Conservation (phyloP, 2,797 vertebrate genomes). For the Oreochromis mossambicus region DNA sequence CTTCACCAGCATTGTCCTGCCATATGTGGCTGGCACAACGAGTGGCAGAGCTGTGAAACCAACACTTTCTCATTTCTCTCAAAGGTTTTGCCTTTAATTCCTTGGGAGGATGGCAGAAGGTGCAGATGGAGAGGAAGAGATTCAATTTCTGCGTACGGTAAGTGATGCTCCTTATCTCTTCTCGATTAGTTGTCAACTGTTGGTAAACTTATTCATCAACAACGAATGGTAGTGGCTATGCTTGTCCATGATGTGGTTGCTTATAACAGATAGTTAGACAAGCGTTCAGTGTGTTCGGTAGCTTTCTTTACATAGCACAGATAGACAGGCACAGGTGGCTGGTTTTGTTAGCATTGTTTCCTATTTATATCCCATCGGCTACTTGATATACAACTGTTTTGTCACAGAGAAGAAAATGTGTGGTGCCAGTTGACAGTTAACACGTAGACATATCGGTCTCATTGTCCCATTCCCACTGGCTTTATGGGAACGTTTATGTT, state of each 20-base stretch:
- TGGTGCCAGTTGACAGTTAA: constrained; percentile 13
- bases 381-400: constrained; percentile 50
- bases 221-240: neutral
- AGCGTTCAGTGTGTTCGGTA: neutral
- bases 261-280: neutral
- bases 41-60: neutral
- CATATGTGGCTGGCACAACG: constrained; percentile 3
- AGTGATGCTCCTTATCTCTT: constrained; percentile 61
- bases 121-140: constrained; percentile 89
- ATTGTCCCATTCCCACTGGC: neutral
- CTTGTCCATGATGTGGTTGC: neutral
- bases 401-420: constrained; percentile 20
- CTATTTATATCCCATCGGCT: constrained; percentile 72
- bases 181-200: neutral
- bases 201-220: neutral
- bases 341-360: constrained; percentile 73
- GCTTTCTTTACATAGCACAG: constrained; percentile 17
- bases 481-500: neutral
- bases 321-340: constrained; percentile 72
- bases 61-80: constrained; percentile 22
- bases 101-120: constrained; percentile 83
- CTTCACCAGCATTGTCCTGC: constrained; percentile 39
- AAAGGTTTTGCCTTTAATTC: constrained; percentile 27
- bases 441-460: neutral
- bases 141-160: constrained; percentile 92